These are phyloP conservation scores for Antedon bifida DNA, from an alignment of 35 echinoderm and acorn worm species.

Conservation along the genomic window DNA sequence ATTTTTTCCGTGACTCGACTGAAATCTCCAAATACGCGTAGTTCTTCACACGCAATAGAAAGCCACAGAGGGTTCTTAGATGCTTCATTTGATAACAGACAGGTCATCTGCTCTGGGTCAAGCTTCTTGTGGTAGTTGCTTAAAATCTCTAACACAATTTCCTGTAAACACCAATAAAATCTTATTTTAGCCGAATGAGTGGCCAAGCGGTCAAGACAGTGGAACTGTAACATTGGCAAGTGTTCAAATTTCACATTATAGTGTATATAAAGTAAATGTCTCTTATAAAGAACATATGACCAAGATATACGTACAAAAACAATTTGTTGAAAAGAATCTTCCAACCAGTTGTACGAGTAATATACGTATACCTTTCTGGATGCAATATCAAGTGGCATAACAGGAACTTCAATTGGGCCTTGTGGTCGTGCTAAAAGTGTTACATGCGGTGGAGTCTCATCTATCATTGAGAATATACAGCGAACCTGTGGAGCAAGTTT, in stretches of 20 bases:
- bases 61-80: conserved; percentile 94
- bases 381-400: conserved; percentile 76
- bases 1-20: conserved; percentile 70
- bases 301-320: too few relatives aligned
- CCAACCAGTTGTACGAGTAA: too few relatives aligned
- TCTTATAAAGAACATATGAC: too few relatives aligned
- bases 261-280: too few relatives aligned
- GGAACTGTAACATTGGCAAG: too few relatives aligned
- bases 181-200: too few relatives aligned
- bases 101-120: conserved; percentile 64
- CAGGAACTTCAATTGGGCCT: conserved; percentile 58
- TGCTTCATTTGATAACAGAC: conserved; percentile 58
- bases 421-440: conserved; percentile 43
- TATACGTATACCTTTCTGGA: conserved; percentile 72
- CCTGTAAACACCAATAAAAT: conserved; percentile 46
- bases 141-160: conserved; percentile 71
- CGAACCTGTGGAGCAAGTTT: conserved; percentile 72
- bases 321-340: too few relatives aligned
- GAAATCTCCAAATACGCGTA: conserved; percentile 79
- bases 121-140: conserved; percentile 73
- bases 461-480: conserved; percentile 80
- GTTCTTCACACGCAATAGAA: conserved; percentile 84
- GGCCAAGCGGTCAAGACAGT: background rate
- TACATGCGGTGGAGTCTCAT: conserved; percentile 64
- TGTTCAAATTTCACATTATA: too few relatives aligned